Evolutionary conservation across 2,113 vertebrate species (phyloP).

Genomic region (Macaca nemestrina): DNA sequence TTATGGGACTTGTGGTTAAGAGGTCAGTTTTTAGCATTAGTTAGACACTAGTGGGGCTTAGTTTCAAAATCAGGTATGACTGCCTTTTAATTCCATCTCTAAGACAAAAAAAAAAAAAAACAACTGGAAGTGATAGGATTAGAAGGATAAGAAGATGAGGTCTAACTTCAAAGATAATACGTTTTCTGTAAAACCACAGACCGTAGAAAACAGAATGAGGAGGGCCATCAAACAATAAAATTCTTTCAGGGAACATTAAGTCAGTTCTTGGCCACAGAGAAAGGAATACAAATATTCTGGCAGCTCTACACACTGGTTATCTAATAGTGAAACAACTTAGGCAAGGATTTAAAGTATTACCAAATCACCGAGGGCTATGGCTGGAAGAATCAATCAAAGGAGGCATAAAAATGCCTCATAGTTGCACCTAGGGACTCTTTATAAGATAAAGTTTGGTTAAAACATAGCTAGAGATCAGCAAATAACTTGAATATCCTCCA

Average conservation of each 20-base stretch:
- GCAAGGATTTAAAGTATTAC: conserved; percentile 62
- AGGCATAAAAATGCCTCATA: conserved; percentile 53
- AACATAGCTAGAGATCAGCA: conserved; percentile 62
- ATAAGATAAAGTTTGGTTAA: conserved; percentile 67
- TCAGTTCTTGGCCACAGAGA: conserved; percentile 34
- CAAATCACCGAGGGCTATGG: conserved; percentile 6
- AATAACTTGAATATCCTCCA: conserved; percentile 54
- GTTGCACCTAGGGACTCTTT: conserved; percentile 40
- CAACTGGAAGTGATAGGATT: not conserved
- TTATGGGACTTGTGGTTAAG: not conserved
- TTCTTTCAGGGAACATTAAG: conserved; percentile 6
- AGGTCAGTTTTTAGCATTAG: not conserved
- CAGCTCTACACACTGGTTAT: not conserved
- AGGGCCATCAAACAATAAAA: conserved; percentile 34
- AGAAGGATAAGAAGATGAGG: not conserved
- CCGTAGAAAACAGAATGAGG: not conserved
- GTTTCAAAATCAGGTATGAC: not conserved
- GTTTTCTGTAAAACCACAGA: not conserved
- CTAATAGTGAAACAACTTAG: conserved; percentile 3
- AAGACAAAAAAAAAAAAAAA: not conserved
- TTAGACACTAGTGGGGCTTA: not conserved
- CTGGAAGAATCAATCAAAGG: conserved; percentile 51
- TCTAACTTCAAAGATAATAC: conserved; percentile 25
- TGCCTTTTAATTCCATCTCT: not conserved
- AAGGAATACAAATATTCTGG: conserved; percentile 18